A percentile compares a stretch with the other conserved stretches of the same genome.
These are phyloP conservation scores for Drymodes brunneopygia DNA, from an alignment of 2,113 vertebrate species.

Conservation along the genomic window DNA sequence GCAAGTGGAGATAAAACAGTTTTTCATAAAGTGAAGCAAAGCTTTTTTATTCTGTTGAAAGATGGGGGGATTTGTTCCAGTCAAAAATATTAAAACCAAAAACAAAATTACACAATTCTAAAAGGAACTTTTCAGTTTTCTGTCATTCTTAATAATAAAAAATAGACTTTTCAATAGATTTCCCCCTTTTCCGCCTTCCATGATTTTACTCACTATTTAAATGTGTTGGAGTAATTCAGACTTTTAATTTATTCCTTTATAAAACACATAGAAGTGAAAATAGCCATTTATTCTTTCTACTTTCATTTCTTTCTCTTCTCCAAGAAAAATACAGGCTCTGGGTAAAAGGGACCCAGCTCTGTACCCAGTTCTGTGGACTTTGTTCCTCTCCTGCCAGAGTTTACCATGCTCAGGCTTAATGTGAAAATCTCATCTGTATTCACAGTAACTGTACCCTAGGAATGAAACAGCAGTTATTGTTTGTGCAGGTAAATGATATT, in stretches of 20 bases:
- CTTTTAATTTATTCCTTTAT: constrained; percentile 32
- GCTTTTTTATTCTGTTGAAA: background rate
- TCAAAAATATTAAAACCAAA: background rate
- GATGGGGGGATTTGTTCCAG: background rate
- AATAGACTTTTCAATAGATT: background rate
- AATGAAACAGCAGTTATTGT: background rate
- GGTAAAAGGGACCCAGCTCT: background rate
- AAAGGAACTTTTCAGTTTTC: background rate
- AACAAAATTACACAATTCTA: background rate
- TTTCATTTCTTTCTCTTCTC: constrained; percentile 19
- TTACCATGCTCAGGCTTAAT: background rate
- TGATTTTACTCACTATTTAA: background rate
- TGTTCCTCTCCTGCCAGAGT: background rate
- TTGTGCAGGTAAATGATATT: background rate
- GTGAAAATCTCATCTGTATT: background rate
- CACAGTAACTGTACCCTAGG: background rate
- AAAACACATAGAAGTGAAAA: background rate
- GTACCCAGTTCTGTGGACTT: background rate
- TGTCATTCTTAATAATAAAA: background rate
- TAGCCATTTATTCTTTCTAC: constrained; percentile 4
- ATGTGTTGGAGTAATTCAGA: background rate
- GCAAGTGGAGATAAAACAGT: background rate
- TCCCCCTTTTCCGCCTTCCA: background rate
- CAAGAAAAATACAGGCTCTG: constrained; percentile 37
- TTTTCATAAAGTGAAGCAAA: background rate